Conservation (phyloP, 1,140 invertebrate species). For the Penaeus vannamei region DNA sequence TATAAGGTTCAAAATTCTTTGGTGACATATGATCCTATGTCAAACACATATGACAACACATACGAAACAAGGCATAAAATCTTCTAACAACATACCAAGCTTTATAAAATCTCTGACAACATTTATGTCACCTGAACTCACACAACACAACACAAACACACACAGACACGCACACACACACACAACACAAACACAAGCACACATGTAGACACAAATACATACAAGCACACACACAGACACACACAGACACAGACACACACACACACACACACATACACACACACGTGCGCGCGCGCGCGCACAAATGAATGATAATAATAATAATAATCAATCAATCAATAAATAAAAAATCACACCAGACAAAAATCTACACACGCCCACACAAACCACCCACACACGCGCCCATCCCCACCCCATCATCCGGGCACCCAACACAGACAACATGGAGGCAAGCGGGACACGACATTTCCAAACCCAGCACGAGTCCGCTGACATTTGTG, state of each 20-base stretch:
- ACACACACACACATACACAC: constrained; percentile 33
- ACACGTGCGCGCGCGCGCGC: background rate
- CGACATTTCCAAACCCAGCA: too few species aligned
- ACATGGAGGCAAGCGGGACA: too few species aligned
- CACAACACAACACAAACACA: too few species aligned
- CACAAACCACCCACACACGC: background rate
- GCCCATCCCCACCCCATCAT: background rate
- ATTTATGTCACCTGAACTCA: too few species aligned
- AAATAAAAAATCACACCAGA: background rate
- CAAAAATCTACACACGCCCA: too few species aligned
- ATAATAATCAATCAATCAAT: background rate
- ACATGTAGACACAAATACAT: constrained; percentile 10
- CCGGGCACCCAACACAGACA: background rate
- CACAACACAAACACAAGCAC: background rate
- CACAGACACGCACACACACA: background rate
- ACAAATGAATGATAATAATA: constrained; percentile 9
- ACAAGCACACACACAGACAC: background rate
- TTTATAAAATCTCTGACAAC: too few species aligned
- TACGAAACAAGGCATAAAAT: too few species aligned
- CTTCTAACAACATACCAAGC: too few species aligned
- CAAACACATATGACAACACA: too few species aligned
- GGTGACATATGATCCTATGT: too few species aligned
- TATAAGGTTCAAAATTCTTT: too few species aligned
- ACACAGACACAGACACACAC: constrained; percentile 9
- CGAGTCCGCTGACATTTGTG: too few species aligned